These are phyloP conservation scores for Sminthopsis crassicaudata DNA, from an alignment of 2,113 vertebrate genomes.

Conservation along the genomic window DNA sequence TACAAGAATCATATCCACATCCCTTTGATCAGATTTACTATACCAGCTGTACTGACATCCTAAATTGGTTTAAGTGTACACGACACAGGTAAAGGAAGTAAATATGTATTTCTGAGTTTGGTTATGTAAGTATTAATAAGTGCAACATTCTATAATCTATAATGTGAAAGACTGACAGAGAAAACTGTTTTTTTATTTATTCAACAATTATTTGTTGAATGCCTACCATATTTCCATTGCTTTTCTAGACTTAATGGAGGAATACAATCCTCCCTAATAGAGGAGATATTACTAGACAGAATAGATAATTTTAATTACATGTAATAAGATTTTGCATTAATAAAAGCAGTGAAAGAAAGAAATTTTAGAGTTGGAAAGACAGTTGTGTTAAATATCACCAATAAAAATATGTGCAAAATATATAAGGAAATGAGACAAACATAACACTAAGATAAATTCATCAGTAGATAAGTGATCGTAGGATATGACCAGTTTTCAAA, in stretches of 20 bases:
- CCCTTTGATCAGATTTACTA: constrained; percentile 98
- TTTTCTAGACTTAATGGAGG: background rate
- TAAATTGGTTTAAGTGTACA: constrained; percentile 99
- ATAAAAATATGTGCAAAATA: background rate
- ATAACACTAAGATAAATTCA: background rate
- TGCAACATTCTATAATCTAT: background rate
- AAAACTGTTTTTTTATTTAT: background rate
- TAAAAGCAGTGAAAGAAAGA: background rate
- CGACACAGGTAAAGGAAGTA: constrained; percentile 90
- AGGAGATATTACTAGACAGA: background rate
- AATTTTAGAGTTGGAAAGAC: background rate
- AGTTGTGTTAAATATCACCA: background rate
- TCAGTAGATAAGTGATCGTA: background rate
- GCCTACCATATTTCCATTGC: background rate
- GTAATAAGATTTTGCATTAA: background rate
- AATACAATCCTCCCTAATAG: background rate
- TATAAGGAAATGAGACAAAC: background rate
- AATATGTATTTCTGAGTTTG: constrained; percentile 6
- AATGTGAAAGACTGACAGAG: background rate
- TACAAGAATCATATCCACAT: constrained; percentile 97
- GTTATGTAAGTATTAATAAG: background rate
- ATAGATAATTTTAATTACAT: background rate
- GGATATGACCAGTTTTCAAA: background rate
- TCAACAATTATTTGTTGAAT: background rate
- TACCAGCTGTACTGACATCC: constrained; percentile 96